Evolutionary conservation across 2,797 vertebrate genomes (phyloP).

Genomic region (Cebuella pygmaea): DNA sequence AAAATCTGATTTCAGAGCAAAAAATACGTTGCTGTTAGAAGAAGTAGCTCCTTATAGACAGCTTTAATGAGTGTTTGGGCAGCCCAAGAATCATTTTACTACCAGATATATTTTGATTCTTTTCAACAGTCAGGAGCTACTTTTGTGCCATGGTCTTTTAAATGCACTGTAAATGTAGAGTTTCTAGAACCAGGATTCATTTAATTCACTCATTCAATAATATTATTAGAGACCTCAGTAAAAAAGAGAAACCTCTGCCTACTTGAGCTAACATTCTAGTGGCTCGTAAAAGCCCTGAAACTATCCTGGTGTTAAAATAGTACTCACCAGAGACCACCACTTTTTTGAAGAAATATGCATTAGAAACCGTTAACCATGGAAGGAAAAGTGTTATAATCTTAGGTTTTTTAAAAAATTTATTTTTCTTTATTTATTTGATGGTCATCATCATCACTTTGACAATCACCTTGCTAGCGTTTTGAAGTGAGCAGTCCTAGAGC

Average conservation of each 20-base stretch:
- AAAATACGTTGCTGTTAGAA: background rate
- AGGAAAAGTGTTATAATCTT: background rate
- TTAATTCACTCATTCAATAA: conserved; percentile 6
- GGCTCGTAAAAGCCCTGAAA: background rate
- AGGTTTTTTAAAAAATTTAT: background rate
- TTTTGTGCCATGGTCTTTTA: conserved; percentile 29
- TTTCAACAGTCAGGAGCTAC: background rate
- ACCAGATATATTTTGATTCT: background rate
- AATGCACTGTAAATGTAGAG: background rate
- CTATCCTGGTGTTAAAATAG: background rate
- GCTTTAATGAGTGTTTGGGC: background rate
- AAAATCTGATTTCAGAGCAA: background rate
- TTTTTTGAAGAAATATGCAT: background rate
- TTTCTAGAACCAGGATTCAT: background rate
- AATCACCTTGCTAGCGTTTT: background rate
- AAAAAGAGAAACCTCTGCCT: background rate
- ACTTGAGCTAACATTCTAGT: background rate
- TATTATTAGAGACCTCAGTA: background rate
- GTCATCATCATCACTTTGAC: background rate
- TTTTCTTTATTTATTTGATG: background rate
- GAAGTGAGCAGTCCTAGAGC: background rate
- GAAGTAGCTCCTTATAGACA: background rate
- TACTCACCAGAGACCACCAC: background rate
- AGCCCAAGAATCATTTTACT: background rate
- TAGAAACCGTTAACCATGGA: background rate